A percentile compares a stretch with the other conserved stretches of the same genome.
Conservation (phyloP, 2,888 invertebrate species). For the Hirtodrosophila trivittata region DNA sequence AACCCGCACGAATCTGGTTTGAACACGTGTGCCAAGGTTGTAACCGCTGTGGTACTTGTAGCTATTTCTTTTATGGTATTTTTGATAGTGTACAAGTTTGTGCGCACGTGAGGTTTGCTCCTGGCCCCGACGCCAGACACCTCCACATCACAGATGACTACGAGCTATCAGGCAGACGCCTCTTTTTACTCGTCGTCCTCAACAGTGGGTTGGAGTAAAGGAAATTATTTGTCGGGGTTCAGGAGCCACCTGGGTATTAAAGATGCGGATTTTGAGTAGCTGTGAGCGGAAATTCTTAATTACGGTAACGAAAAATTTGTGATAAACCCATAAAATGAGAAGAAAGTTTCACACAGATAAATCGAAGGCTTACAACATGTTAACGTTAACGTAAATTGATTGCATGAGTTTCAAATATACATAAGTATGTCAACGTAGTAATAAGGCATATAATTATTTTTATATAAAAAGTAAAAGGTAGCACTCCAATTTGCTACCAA, state of each 20-base stretch:
- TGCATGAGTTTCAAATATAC: conserved; percentile 47
- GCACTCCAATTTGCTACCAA: conserved; percentile 38
- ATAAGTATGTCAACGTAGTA: conserved; percentile 13
- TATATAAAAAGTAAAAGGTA: conserved; percentile 37
- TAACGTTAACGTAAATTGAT: conserved; percentile 28
- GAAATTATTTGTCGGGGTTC: conserved; percentile 83
- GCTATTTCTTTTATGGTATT: conserved; percentile 89
- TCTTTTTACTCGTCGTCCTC: conserved; percentile 20
- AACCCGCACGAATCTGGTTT: conserved; percentile 87
- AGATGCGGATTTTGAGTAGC: conserved; percentile 68
- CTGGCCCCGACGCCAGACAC: conserved; percentile 86
- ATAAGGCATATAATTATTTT: conserved; percentile 41
- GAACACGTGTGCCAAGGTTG: conserved; percentile 89
- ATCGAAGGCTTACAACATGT: conserved; percentile 40
- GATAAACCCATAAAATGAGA: conserved; percentile 69
- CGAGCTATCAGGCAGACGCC: conserved; percentile 58
- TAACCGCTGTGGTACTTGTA: conserved; percentile 88
- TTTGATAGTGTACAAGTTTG: conserved; percentile 89
- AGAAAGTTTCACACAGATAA: conserved; percentile 47
- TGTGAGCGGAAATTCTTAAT: conserved; percentile 31
- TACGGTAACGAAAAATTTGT: conserved; percentile 56
- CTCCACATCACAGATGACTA: conserved; percentile 81
- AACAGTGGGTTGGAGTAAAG: conserved; percentile 66
- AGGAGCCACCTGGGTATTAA: conserved; percentile 82
- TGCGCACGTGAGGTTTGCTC: conserved; percentile 90